A percentile compares a stretch with the other conserved stretches of the same genome.
Conservation (phyloP, 2,797 vertebrate species). For the Lates japonicus region DNA sequence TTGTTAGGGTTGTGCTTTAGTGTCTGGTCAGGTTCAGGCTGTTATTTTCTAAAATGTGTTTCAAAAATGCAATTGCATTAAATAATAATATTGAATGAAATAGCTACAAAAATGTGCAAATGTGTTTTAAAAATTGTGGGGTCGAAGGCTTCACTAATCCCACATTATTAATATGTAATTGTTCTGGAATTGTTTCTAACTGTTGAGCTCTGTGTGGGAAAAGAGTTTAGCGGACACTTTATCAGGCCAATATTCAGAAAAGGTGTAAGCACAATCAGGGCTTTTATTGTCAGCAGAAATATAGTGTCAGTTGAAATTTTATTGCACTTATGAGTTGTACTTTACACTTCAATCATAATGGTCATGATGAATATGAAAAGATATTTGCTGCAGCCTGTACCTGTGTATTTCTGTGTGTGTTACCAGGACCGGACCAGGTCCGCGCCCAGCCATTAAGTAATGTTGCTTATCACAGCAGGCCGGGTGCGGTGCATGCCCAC, state of each 20-base stretch:
- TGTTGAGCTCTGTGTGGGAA: neutral
- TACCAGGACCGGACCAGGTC: neutral
- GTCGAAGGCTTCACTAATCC: neutral
- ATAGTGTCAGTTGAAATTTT: no score
- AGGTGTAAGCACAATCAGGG: neutral
- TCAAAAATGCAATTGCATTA: neutral
- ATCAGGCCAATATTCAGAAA: neutral
- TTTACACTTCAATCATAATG: neutral
- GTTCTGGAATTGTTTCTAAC: neutral
- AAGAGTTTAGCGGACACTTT: neutral
- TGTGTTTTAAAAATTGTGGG: neutral
- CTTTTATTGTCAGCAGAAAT: neutral
- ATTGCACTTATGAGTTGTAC: neutral
- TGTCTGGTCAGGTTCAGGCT: neutral
- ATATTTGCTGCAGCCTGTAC: neutral
- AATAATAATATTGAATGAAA: constrained; percentile 2
- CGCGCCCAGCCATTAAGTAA: constrained; percentile 1
- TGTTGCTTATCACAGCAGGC: constrained; percentile 37
- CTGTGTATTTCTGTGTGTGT: constrained; percentile 11
- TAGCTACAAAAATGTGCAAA: neutral
- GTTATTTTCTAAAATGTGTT: neutral
- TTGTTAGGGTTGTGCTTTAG: neutral
- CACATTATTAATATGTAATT: constrained; percentile 2
- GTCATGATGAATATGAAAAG: neutral
- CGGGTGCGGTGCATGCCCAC: constrained; percentile 21